phyloP scores from a whole-genome alignment of 2,797 vertebrate genomes.

The Sardinella longiceps region DNA sequence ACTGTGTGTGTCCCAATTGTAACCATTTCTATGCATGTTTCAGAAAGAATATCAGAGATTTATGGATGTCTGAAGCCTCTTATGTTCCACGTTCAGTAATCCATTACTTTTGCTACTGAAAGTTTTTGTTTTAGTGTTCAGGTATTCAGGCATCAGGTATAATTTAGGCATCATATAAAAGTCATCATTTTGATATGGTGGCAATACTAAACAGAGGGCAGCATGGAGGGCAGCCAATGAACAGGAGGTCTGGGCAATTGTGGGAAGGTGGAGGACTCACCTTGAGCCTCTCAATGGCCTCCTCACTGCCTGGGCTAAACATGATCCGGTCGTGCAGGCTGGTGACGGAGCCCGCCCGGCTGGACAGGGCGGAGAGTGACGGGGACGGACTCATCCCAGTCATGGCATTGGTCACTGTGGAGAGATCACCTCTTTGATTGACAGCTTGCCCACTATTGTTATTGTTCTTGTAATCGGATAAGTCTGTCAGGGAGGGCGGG shows the following conservation, averaged over 20 bases:
- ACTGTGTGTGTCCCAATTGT: no score
- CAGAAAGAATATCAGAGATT: no score
- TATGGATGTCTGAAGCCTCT: no score
- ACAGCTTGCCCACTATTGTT: constrained; percentile 81
- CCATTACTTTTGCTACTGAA: no score
- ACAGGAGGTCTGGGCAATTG: neutral
- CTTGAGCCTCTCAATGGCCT: constrained; percentile 97
- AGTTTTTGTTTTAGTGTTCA: no score
- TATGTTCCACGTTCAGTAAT: no score
- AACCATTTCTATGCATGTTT: no score
- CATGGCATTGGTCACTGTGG: constrained; percentile 97
- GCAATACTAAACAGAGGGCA: neutral
- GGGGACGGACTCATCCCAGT: constrained; percentile 96
- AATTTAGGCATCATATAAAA: no score
- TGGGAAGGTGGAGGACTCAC: constrained; percentile 64
- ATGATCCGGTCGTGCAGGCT: constrained; percentile 95
- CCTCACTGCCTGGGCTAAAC: constrained; percentile 93
- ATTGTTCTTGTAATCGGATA: constrained; percentile 89
- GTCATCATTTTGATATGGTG: no score
- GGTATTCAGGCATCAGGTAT: no score
- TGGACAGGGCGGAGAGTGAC: constrained; percentile 92
- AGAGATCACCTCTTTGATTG: constrained; percentile 92
- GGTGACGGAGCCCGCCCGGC: constrained; percentile 90
- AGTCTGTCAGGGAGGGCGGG: constrained; percentile 70
- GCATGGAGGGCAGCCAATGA: neutral